Base-by-base conservation (phyloP, 2,797 vertebrate genomes). In the Xyrichtys novacula region DNA sequence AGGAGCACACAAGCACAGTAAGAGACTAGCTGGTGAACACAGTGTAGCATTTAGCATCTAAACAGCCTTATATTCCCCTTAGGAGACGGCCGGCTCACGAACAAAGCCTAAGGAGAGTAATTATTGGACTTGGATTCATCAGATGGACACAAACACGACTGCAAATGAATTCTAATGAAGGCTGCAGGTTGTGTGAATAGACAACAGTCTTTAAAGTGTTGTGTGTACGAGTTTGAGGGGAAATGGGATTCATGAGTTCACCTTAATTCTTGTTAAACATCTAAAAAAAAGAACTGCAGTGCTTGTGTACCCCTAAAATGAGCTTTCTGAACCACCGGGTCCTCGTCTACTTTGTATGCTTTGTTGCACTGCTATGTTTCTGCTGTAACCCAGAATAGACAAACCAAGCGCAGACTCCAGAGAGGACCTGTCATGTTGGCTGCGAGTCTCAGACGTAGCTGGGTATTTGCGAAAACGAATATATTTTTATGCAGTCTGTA, bases 101-200 rank as follows among this genome's bases (percentile, higher is more conserved):
- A 62, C 31, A 70, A 29, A 74, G 55, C 68, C 25, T 26, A 54
- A 55, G 32, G 31, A 48, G 58, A 67, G 17, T n/a, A 46, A 57
- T 54, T 81, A 66, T 65, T 67, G 49, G 71, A 64, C 50, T 75
- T 55, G 25, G 10, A 69, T 57, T 71, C 50, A 43, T 78, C 52
- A 83, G 42, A 63, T 4, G n/a, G 56, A 69, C 31, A 23, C 58
- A 71, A 78, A 40, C 43, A 62, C 2, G 2, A 40, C 66, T 70
- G 20, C 15, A 38, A 55, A 65, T 68, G 55, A 72, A 70, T 60
- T 39, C 44, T 29, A 49, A 66, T 39, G 29, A 22, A 39, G 50
- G 49, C 42, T 65, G 47, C 53, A 31, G 28, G 15, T 36, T 31
- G 29, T 65, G 36, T 58, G 47, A 59, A 54, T n/a, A 39, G 43